These are phyloP conservation scores for Galago senegalensis DNA, from an alignment of 2,797 vertebrate species.

Conservation along the genomic window DNA sequence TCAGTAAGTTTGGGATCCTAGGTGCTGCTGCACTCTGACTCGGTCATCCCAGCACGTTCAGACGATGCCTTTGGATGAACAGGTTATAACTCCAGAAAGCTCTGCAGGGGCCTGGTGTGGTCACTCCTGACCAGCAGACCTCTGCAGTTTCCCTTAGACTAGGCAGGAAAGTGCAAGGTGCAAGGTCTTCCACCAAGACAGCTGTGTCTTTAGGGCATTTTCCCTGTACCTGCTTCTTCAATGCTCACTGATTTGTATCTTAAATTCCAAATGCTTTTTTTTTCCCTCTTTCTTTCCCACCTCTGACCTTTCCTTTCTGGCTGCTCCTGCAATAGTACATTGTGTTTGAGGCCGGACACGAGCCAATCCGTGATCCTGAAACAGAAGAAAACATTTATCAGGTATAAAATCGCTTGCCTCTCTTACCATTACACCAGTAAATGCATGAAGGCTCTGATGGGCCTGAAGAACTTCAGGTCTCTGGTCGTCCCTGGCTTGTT, in stretches of 20 bases:
- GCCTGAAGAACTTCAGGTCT: neutral
- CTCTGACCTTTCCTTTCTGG: constrained; percentile 92
- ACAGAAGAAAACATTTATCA: constrained; percentile 99
- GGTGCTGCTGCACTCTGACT: neutral
- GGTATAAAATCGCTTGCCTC: constrained; percentile 91
- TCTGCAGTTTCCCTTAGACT: constrained; percentile 68
- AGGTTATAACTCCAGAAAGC: constrained; percentile 68
- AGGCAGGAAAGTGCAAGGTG: constrained; percentile 66
- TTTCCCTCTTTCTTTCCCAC: constrained; percentile 91
- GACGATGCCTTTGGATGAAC: neutral
- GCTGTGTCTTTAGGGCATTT: constrained; percentile 80
- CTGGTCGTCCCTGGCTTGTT: neutral
- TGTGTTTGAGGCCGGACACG: constrained; percentile 99
- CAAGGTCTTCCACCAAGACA: constrained; percentile 38
- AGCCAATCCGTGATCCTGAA: constrained; percentile 98
- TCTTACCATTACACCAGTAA: neutral
- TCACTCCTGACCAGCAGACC: constrained; percentile 79
- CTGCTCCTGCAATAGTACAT: constrained; percentile 98
- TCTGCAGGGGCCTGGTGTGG: constrained; percentile 75
- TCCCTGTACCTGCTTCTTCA: constrained; percentile 87
- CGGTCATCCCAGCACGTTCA: neutral
- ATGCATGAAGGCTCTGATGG: neutral
- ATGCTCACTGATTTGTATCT: constrained; percentile 87
- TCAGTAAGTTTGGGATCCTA: neutral
- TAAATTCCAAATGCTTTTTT: constrained; percentile 91